phyloP scores from a whole-genome alignment of 2,113 vertebrate genomes.

The Tupaia tana region DNA sequence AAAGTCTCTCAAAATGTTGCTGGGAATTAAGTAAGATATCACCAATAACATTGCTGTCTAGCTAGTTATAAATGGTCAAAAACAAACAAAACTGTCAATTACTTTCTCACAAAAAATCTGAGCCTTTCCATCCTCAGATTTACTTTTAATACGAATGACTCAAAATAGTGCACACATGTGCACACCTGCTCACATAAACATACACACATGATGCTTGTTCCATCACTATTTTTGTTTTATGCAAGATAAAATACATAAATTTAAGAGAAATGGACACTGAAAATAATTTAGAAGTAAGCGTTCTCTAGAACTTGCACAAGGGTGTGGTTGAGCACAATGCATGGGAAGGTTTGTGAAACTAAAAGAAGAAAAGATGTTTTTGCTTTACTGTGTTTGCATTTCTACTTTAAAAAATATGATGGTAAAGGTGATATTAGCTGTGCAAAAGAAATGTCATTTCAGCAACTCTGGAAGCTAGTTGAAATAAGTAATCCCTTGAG shows the following conservation, averaged over 20 bases:
- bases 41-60: not conserved
- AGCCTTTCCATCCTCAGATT: not conserved
- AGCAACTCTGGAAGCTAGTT: slow-evolving; percentile 30
- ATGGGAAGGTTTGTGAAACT: not conserved
- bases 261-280: not conserved
- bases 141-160: not conserved
- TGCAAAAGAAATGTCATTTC: slow-evolving; percentile 52
- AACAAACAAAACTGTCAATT: not conserved
- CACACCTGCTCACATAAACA: too few species aligned
- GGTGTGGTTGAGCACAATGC: not conserved
- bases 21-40: not conserved
- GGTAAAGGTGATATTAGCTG: slow-evolving; percentile 38
- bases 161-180: not conserved
- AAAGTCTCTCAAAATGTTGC: not conserved
- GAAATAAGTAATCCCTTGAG: slow-evolving; percentile 50
- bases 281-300: not conserved
- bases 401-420: slow-evolving; percentile 4
- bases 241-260: not conserved
- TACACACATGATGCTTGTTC: not conserved
- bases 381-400: not conserved
- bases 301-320: not conserved
- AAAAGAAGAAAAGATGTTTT: not conserved
- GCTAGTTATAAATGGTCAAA: not conserved
- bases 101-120: not conserved
- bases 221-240: not conserved